These are phyloP conservation scores for Sebastes minor DNA, from an alignment of 2,797 vertebrate genomes.

Conservation along the genomic window DNA sequence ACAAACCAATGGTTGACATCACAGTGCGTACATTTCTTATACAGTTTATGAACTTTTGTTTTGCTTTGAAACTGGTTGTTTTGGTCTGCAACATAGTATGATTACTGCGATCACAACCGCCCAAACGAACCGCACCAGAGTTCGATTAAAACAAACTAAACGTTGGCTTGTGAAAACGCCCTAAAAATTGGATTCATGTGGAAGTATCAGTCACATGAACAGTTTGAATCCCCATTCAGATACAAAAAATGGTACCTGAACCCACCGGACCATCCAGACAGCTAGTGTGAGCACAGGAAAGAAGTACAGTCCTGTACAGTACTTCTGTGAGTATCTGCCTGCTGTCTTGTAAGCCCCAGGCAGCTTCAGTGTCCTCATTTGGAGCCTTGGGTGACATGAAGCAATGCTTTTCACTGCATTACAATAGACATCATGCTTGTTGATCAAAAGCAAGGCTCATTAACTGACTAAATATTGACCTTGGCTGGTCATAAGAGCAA, in stretches of 20 bases:
- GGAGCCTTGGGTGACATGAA: not conserved
- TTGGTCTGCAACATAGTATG: too few relatives aligned
- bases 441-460: not conserved
- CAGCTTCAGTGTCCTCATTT: conserved; percentile 27
- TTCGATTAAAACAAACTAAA: too few relatives aligned
- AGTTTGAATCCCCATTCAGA: not conserved
- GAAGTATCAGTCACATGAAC: not conserved
- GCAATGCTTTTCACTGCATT: not conserved
- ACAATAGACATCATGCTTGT: not conserved
- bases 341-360: conserved; percentile 22
- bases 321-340: conserved; percentile 1
- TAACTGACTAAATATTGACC: not conserved
- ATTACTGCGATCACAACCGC: too few relatives aligned
- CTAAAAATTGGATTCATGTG: not conserved
- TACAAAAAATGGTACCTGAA: not conserved
- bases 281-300: not conserved
- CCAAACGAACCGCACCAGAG: too few relatives aligned
- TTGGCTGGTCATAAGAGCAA: not conserved
- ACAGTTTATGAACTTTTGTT: not conserved
- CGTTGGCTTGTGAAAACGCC: too few relatives aligned
- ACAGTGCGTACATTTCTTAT: not conserved
- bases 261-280: not conserved
- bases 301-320: not conserved
- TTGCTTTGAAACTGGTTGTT: not conserved
- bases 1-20: too few relatives aligned